Percentiles rank a stretch among this genome's conserved stretches.
Conservation (phyloP, 2,113 vertebrate genomes). For the Arenaria interpres region DNA sequence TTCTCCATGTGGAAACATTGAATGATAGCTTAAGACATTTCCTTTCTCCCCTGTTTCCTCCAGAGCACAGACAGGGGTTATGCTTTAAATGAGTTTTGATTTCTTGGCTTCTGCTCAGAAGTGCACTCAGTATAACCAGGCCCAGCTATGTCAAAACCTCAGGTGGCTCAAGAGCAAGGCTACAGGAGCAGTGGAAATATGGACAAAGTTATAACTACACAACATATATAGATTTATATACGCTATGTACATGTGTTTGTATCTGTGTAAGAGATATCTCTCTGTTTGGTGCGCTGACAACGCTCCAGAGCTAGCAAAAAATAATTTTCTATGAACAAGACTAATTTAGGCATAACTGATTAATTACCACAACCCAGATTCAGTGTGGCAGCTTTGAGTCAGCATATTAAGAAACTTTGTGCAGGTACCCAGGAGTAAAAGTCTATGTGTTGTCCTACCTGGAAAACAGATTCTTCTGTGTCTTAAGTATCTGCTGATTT, state of each 20-base stretch:
- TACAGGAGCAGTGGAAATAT: not conserved
- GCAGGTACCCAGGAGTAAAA: not conserved
- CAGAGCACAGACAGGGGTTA: not conserved
- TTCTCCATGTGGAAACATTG: not conserved
- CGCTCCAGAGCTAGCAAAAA: not conserved
- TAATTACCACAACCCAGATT: not conserved
- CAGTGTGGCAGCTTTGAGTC: not conserved
- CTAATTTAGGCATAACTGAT: not conserved
- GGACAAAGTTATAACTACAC: not conserved
- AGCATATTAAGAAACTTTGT: not conserved
- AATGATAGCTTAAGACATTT: not conserved
- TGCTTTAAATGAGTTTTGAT: not conserved
- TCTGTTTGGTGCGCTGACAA: not conserved
- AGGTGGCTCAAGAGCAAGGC: not conserved
- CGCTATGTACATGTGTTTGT: accelerated
- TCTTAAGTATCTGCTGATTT: not conserved
- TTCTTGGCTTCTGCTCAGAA: not conserved
- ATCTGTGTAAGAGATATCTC: not conserved
- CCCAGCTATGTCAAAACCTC: not conserved
- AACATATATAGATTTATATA: not conserved
- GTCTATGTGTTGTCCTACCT: not conserved
- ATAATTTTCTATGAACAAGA: not conserved
- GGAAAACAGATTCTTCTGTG: not conserved
- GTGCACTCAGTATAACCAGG: not conserved
- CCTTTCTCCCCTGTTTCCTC: not conserved